Evolutionary conservation across 2,113 vertebrate species (phyloP).

Genomic region (Neolamprologus tretocephalus): DNA sequence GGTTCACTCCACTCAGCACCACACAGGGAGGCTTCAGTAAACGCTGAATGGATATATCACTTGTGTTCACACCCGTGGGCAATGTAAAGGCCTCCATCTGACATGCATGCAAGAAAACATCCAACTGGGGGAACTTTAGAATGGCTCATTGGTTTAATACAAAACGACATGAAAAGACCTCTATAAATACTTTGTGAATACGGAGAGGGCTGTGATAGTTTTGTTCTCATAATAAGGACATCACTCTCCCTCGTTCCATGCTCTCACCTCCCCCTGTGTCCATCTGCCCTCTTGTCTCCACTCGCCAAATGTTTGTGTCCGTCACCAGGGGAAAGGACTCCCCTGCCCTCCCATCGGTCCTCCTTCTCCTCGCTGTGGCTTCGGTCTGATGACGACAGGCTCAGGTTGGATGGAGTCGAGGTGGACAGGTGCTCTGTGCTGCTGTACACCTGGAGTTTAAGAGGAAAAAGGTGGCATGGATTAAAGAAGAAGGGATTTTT

Average conservation of each 20-base stretch:
- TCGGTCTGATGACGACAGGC: slow-evolving; percentile 72
- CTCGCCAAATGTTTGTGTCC: slow-evolving; percentile 60
- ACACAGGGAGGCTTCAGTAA: background rate
- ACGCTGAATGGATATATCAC: background rate
- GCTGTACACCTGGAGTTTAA: slow-evolving; percentile 84
- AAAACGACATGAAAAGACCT: background rate
- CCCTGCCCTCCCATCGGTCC: slow-evolving; percentile 72
- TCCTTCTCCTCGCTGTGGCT: slow-evolving; percentile 85
- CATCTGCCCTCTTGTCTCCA: slow-evolving; percentile 19
- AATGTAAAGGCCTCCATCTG: background rate
- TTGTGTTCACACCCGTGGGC: background rate
- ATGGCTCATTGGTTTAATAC: background rate
- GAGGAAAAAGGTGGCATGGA: background rate
- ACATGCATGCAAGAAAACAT: background rate
- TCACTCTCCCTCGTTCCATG: background rate
- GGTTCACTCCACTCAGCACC: background rate
- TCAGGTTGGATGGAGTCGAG: slow-evolving; percentile 75
- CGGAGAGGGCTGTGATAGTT: background rate
- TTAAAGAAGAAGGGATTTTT: background rate
- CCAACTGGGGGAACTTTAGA: background rate
- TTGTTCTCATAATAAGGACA: background rate
- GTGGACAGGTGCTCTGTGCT: slow-evolving; percentile 87
- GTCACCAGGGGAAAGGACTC: slow-evolving; percentile 62
- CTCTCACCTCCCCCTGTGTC: slow-evolving; percentile 41
- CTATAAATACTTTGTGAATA: background rate